Base-by-base conservation (phyloP, 1,140 invertebrate genomes). In the Fopius arisanus region DNA sequence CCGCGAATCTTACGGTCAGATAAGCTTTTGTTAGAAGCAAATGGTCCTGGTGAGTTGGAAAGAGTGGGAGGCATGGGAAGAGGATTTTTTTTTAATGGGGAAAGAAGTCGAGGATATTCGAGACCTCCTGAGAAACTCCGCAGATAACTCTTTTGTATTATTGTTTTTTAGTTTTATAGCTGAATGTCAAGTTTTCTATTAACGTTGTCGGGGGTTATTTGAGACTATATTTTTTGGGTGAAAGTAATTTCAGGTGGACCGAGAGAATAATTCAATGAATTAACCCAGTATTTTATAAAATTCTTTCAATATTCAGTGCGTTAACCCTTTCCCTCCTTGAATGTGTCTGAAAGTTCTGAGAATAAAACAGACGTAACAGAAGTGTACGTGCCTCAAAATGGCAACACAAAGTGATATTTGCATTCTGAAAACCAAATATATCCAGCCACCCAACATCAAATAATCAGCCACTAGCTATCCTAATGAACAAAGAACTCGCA, bases 1-100 rank as follows among this genome's bases (percentile, higher is more conserved):
- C 77, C 79, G 79, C 83, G 81, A 84, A 84, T 84, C 81, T 83
- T 75, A 74, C 74, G 77, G 70, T 72, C 78, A 84, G 83, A 84
- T 84, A 84, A 84, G 82, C 77, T 78, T 71, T 77, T 77, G 76
- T 77, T 51, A 33, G 54, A 4, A 71, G 31, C 6, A 72, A 69
- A 68, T 63, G 70, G 70, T 40, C 23, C 65, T 70, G 75, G 48
- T 75, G 68, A 73, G 66, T 54, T 43, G 29, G 26, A 65, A 74
- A 62, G 70, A 23, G 70, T 40, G 69, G 59, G 67, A 66, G 63
- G 41, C 29, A 54, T 72, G 72, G 29, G 59, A 74, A 31, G 63
- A 73, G 43, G 29, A 54, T 62, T 62, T 62, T 59, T 59, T 62
- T 62, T 62, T 28, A 28, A 1, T 51, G 7, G 12, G 28, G 12